Conservation (phyloP, 2,113 vertebrate species). For the Thermophis baileyi region DNA sequence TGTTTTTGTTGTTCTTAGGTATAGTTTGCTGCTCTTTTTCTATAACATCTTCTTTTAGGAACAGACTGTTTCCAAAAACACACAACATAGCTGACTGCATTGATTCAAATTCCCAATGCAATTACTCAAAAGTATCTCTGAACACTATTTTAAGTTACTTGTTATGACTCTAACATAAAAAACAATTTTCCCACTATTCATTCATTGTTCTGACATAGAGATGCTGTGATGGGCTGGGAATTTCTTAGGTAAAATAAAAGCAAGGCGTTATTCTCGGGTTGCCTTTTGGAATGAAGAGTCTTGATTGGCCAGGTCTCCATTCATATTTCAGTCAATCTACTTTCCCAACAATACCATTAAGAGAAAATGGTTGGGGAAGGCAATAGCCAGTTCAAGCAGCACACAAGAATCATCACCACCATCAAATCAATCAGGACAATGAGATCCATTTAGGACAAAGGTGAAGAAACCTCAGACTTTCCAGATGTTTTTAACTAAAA, state of each 20-base stretch:
- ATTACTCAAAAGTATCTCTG: background rate
- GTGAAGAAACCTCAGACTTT: background rate
- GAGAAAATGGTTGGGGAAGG: background rate
- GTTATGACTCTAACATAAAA: background rate
- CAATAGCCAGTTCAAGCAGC: background rate
- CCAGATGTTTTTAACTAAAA: background rate
- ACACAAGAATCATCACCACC: background rate
- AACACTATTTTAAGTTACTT: background rate
- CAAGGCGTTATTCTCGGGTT: background rate
- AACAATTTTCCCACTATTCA: background rate
- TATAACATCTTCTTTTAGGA: background rate
- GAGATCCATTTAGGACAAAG: background rate
- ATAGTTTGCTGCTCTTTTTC: background rate
- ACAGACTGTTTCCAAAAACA: background rate
- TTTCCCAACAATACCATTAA: background rate
- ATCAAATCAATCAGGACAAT: background rate
- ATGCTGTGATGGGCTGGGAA: background rate
- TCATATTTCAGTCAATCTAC: background rate
- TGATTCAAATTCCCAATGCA: background rate
- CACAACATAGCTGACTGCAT: background rate
- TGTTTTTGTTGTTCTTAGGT: background rate
- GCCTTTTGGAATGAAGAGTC: background rate
- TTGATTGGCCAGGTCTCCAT: background rate
- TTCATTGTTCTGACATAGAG: background rate
- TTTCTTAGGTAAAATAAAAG: background rate